Conservation (phyloP, 1,140 invertebrate genomes). For the Ostrea denselamellosa region DNA sequence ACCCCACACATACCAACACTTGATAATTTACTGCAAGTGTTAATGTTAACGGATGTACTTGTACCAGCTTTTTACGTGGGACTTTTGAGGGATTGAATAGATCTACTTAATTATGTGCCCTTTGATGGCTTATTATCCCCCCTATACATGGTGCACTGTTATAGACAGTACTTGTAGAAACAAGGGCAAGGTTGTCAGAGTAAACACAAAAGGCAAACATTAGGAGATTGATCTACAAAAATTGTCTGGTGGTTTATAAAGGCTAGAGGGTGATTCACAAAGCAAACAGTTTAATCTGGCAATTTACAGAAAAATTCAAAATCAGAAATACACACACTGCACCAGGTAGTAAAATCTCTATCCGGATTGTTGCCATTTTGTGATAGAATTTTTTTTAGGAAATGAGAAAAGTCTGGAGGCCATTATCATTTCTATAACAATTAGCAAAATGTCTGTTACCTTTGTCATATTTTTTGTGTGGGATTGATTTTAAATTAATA, state of each 20-base stretch:
- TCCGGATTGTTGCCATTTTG: no score
- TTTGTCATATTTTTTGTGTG: no score
- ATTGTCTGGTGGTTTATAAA: background rate
- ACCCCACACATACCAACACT: no score
- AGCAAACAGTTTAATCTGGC: background rate
- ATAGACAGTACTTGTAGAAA: background rate
- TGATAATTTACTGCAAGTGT: no score
- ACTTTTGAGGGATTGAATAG: background rate
- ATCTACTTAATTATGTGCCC: slow-evolving; percentile 2
- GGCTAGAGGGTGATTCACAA: background rate
- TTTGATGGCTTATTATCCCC: slow-evolving; percentile 1
- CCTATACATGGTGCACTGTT: background rate
- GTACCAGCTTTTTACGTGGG: background rate
- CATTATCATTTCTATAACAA: no score
- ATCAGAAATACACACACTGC: background rate
- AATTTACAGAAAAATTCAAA: background rate
- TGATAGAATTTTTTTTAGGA: no score
- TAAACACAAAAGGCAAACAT: background rate
- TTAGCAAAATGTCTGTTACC: no score
- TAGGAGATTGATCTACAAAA: background rate
- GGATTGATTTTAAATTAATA: no score
- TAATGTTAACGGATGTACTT: no score
- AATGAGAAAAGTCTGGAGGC: no score
- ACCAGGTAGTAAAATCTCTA: no score
- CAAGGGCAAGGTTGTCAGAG: background rate